These are phyloP conservation scores for Petaurus breviceps DNA, from an alignment of 2,113 vertebrate genomes.

Conservation along the genomic window DNA sequence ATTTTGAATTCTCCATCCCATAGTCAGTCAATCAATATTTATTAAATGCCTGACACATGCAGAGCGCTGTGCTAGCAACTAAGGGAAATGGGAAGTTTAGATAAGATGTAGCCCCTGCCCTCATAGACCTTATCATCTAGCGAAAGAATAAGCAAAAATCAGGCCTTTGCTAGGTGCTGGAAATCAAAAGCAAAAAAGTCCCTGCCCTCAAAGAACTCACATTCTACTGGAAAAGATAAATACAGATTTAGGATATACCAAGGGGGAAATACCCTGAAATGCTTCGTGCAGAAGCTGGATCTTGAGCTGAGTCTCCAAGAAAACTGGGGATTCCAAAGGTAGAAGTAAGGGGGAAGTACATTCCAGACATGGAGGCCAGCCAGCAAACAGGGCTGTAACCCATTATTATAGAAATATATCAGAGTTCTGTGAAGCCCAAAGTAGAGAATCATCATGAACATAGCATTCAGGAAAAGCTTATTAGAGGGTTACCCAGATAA, in stretches of 20 bases:
- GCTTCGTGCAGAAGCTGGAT: neutral
- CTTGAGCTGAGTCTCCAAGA: neutral
- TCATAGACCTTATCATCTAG: neutral
- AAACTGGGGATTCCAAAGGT: neutral
- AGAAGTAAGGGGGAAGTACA: neutral
- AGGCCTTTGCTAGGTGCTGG: neutral
- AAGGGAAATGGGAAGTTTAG: neutral
- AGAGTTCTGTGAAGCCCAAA: neutral
- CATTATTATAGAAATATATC: neutral
- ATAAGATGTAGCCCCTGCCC: neutral
- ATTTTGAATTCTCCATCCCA: constrained; percentile 29
- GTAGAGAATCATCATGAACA: neutral
- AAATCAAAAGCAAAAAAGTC: neutral
- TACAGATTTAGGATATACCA: neutral
- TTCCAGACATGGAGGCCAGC: neutral
- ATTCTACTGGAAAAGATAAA: neutral
- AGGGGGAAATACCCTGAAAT: too few relatives aligned
- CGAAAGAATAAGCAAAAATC: neutral
- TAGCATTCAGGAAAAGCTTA: neutral
- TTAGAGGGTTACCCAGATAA: neutral
- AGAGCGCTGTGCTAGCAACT: neutral
- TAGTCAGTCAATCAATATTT: neutral
- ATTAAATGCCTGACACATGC: neutral
- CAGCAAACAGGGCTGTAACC: neutral
- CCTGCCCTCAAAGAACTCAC: neutral